Conservation (phyloP, 2,797 vertebrate genomes). For the Xyrichtys novacula region DNA sequence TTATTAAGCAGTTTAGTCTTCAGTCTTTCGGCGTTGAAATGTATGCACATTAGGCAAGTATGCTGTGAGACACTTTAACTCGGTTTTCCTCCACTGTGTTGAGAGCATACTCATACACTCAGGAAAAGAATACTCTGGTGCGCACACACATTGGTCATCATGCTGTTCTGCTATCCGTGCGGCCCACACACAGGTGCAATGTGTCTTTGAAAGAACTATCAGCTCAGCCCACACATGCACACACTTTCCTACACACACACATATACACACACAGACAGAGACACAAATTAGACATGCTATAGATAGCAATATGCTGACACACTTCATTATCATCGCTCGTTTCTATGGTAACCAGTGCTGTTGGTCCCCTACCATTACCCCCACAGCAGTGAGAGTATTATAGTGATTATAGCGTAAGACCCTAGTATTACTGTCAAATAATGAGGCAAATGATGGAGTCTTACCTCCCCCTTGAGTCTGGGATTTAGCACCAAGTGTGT, state of each 20-base stretch:
- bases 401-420: conserved; percentile 69
- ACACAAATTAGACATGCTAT: conserved; percentile 67
- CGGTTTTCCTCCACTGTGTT: conserved; percentile 24
- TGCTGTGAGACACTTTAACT: too few species aligned
- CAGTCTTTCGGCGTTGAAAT: neutral
- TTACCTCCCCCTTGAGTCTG: conserved; percentile 28
- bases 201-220: conserved; percentile 61
- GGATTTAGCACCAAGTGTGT: conserved; percentile 29
- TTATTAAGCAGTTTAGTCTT: neutral
- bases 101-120: conserved; percentile 31
- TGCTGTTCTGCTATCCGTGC: conserved; percentile 58
- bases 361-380: conserved; percentile 64
- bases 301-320: conserved; percentile 75
- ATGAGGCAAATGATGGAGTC: conserved; percentile 58
- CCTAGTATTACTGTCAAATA: conserved; percentile 69
- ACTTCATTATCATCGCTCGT: conserved; percentile 69
- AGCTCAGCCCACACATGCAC: conserved; percentile 43
- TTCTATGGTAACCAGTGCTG: conserved; percentile 71
- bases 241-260: conserved; percentile 14
- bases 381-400: conserved; percentile 65
- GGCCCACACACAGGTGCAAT: conserved; percentile 73
- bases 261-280: conserved; percentile 10
- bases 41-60: neutral
- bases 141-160: conserved; percentile 50
- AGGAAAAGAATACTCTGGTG: conserved; percentile 47